phyloP scores from a whole-genome alignment of 2,797 vertebrate genomes.

The Numenius phaeopus region DNA sequence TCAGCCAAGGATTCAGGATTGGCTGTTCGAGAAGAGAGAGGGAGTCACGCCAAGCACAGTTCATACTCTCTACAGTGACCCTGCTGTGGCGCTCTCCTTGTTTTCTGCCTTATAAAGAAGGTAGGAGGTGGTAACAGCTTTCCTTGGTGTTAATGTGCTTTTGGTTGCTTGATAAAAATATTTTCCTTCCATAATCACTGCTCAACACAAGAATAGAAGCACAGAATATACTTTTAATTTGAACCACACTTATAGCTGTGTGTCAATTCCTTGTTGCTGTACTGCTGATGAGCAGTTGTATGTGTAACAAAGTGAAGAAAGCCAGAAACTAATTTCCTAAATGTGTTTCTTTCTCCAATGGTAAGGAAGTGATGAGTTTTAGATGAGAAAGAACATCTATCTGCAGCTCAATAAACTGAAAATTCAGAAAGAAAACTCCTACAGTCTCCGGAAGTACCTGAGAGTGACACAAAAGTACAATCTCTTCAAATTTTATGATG shows the following conservation, averaged over 20 bases:
- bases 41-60: not conserved
- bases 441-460: not conserved
- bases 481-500: conserved; percentile 46
- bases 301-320: conserved; percentile 59
- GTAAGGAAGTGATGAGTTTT: conserved; percentile 54
- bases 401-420: conserved; percentile 61
- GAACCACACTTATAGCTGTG: not conserved
- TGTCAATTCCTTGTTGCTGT: not conserved
- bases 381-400: conserved; percentile 58
- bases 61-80: not conserved
- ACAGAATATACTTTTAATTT: not conserved
- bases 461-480: conserved; percentile 43
- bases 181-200: not conserved
- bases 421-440: conserved; percentile 49
- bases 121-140: not conserved
- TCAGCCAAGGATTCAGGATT: not conserved
- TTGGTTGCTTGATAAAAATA: not conserved
- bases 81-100: not conserved
- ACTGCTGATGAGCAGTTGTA: conserved; percentile 5
- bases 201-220: not conserved
- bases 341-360: conserved; percentile 24
- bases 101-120: not conserved
- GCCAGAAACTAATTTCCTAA: conserved; percentile 58
- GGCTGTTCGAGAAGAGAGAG: not conserved
- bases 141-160: not conserved